phyloP scores from a whole-genome alignment of 2,797 vertebrate genomes.

The Enteromius anoplus region DNA sequence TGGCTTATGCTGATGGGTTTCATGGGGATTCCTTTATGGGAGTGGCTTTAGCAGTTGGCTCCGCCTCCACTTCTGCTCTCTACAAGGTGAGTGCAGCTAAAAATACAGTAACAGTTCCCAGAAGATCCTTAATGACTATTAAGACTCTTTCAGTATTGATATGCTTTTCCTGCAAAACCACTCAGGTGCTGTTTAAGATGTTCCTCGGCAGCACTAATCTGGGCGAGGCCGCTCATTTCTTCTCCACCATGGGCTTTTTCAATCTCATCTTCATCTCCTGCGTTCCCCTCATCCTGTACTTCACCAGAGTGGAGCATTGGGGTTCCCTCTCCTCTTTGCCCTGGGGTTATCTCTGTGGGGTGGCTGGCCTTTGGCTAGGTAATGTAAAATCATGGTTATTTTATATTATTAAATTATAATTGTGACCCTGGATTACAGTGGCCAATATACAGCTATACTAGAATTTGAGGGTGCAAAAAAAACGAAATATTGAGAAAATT shows the following conservation, averaged over 20 bases:
- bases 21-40: constrained; percentile 96
- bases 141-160: constrained; percentile 12
- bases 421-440: too few relatives aligned
- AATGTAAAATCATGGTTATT: constrained; percentile 59
- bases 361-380: constrained; percentile 97
- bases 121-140: constrained; percentile 1
- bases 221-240: constrained; percentile 94
- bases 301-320: constrained; percentile 97
- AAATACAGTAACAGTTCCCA: neutral
- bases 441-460: too few relatives aligned
- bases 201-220: constrained; percentile 96
- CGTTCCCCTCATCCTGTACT: constrained; percentile 93
- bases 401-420: neutral
- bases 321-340: constrained; percentile 93
- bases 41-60: constrained; percentile 95
- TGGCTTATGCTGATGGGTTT: constrained; percentile 98
- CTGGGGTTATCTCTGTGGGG: constrained; percentile 95
- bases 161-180: constrained; percentile 2
- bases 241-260: constrained; percentile 97
- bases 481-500: too few relatives aligned
- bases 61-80: constrained; percentile 94
- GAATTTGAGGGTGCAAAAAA: too few relatives aligned
- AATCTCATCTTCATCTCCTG: constrained; percentile 98
- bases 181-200: constrained; percentile 98
- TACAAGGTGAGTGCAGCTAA: constrained; percentile 85